Conservation (phyloP, 2,113 vertebrate species). For the Typhlomys cinereus region DNA sequence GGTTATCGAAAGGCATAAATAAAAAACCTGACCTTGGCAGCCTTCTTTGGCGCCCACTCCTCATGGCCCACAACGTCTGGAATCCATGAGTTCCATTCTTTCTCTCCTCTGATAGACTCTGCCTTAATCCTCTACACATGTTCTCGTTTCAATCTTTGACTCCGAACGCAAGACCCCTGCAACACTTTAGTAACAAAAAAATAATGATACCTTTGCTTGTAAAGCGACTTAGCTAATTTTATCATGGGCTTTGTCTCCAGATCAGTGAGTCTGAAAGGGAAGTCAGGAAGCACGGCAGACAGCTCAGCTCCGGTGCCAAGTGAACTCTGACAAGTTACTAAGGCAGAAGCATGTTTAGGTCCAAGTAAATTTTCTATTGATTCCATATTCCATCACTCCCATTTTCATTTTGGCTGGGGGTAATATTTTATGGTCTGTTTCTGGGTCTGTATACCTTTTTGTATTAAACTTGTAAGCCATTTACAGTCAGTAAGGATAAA, state of each 20-base stretch:
- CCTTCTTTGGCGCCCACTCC: too few relatives aligned
- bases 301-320: constrained; percentile 13
- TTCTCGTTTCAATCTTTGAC: too few relatives aligned
- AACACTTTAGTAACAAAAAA: constrained; percentile 39
- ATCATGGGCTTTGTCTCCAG: constrained; percentile 59
- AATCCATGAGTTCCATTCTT: too few relatives aligned
- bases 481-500: constrained; percentile 10
- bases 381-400: background rate
- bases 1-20: too few relatives aligned
- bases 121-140: too few relatives aligned
- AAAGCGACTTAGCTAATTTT: constrained; percentile 68
- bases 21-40: too few relatives aligned
- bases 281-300: background rate
- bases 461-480: background rate
- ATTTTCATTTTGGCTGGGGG: background rate
- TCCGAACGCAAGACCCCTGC: too few relatives aligned
- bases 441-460: background rate
- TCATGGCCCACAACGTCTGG: too few relatives aligned
- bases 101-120: too few relatives aligned
- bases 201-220: constrained; percentile 49
- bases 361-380: constrained; percentile 13
- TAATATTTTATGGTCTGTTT: constrained; percentile 8
- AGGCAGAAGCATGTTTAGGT: background rate
- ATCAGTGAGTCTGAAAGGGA: constrained; percentile 55
- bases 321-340: constrained; percentile 50